Base-by-base conservation (phyloP, 2,113 vertebrate genomes). In the Oreocharis arfaki region DNA sequence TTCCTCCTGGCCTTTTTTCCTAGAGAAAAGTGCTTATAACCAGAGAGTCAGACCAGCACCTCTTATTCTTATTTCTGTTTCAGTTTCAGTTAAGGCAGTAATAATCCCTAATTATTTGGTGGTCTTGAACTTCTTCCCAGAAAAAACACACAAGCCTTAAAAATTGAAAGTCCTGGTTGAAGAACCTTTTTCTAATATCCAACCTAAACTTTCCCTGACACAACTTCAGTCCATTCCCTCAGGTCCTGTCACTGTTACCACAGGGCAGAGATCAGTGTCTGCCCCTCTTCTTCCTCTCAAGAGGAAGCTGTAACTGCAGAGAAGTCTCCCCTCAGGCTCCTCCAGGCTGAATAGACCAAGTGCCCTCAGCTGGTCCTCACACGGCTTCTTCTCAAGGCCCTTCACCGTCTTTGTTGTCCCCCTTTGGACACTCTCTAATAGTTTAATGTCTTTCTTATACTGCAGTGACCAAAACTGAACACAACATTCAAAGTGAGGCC, bases 271-370 rank as follows among this genome's bases (percentile, higher is more conserved):
- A 39, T 20, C 55, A 13, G 3, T 23, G 28, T 5, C 39, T 42
- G 9, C 1, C 37, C 22, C 46, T 85, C 20, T 30, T 77, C 26
- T 33, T 52, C 23, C 23, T 0, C 39, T 53, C 4, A 8, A 0
- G 0, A 28, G 22, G 47, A 39, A 53, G 3, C 0, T 46, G 13
- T 46, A 3, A 10, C 23, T n/a, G 19, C 84, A 37, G 0, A 52
- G 63, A 52, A 33, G 3, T 32, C 11, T 44, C 63, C 33, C 18
- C 46, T 77, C 44, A 42, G 53, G 18, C 27, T 27, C 21, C 52
- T 46, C 46, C 39, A 69, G 46, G 18, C 39, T 46, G 46, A 39
- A 1, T 47, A 69, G 64, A 19, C 11, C 53, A 2, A 27, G 37
- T 13, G 23, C 18, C 33, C 39, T 61, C 74, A 87, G 74, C 12